Evolutionary conservation across 2,797 vertebrate genomes (phyloP).

Genomic region (Cuniculus paca): DNA sequence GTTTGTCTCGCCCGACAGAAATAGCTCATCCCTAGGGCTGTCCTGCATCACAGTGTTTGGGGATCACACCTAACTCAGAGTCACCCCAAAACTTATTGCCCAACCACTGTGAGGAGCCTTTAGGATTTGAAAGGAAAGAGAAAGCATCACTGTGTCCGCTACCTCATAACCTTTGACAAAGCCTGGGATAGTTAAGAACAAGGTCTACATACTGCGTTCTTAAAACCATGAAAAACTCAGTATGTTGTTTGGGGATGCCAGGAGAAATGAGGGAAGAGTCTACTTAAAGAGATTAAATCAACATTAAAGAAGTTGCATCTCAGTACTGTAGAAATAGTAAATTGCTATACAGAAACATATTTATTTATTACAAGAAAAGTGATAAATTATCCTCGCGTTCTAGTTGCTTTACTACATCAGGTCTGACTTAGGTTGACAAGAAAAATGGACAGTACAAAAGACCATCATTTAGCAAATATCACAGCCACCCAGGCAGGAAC

Average conservation of each 20-base stretch:
- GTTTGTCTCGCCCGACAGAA: neutral
- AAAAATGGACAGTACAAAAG: conserved; percentile 71
- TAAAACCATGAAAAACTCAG: neutral
- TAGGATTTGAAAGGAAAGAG: neutral
- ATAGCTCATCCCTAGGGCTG: neutral
- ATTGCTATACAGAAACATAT: neutral
- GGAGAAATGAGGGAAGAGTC: conserved; percentile 5
- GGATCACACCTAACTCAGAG: neutral
- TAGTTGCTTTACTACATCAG: conserved; percentile 63
- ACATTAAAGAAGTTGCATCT: conserved; percentile 31
- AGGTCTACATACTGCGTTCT: neutral
- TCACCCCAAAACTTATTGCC: neutral
- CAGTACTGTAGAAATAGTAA: conserved; percentile 55
- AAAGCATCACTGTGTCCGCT: neutral
- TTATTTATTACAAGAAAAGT: conserved; percentile 61
- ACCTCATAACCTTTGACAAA: neutral
- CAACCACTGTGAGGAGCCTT: neutral
- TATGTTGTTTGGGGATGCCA: neutral
- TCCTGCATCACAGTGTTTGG: neutral
- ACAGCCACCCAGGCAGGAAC: conserved; percentile 71
- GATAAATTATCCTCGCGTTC: conserved; percentile 20
- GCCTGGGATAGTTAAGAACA: neutral
- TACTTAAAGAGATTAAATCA: neutral
- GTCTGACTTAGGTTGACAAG: conserved; percentile 70
- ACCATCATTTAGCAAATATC: conserved; percentile 76